Base-by-base conservation (phyloP, 2,888 invertebrate genomes). In the Brachylomia viminalis region DNA sequence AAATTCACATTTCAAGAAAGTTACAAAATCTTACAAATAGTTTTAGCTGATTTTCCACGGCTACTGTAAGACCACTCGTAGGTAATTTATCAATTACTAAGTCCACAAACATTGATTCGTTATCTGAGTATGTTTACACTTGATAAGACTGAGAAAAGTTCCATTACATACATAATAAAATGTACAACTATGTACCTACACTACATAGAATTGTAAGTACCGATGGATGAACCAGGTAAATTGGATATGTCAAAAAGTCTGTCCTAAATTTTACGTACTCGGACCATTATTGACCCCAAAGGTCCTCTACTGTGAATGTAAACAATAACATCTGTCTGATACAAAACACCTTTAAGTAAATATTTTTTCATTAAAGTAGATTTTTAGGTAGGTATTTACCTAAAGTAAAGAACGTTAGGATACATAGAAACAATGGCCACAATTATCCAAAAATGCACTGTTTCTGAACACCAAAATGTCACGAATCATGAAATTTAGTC, bases 81-180 rank as follows among this genome's bases (percentile, higher is more conserved):
- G n/a, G n/a, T n/a, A 73, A 73, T 61, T 72, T 67, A 62, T 73
- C 45, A 80, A 56, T 69, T 30, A 64, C 23, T 33, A 33, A 49
- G 42, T 75, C 75, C 61, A 49, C 69, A 69, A 58, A 75, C 42
- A 66, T 27, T 64, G 49, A 64, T 64, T 77, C n/a, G 6, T 23
- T 66, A 75, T 65, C 52, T 59, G 23, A 59, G 23, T 49, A 68
- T 47, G 58, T 47, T 62, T 47, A 59, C 45, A 62, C n/a, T 42
- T 78, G 27, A 33, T 42, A 38, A 30, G 64, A 65, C 10, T 73
- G 17, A 74, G 69, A 67, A 77, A 65, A 23, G n/a, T 65, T 80
- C 52, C 54, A 68, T 27, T 71, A 54, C 30, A 13, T n/a, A 61
- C 20, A 20, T 61, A 38, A 23, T 33, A 27, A 47, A 47, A 56